These are phyloP conservation scores for Chloroclysta siterata DNA, from an alignment of 2,888 invertebrate species.

Conservation along the genomic window DNA sequence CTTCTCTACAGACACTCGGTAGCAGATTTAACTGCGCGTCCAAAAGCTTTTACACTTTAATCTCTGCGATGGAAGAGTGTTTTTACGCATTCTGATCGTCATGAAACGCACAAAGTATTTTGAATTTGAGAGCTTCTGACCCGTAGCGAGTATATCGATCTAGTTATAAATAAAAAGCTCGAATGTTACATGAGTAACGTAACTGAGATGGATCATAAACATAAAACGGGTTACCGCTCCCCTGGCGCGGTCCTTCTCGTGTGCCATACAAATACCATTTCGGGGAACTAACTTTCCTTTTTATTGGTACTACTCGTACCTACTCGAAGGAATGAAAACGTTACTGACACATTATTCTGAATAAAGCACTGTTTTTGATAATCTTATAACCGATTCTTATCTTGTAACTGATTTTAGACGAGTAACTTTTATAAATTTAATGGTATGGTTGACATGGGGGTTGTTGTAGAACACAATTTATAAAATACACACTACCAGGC, in stretches of 20 bases:
- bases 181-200: conserved; percentile 57
- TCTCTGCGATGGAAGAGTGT: conserved; percentile 38
- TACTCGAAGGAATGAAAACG: conserved; percentile 53
- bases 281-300: conserved; percentile 60
- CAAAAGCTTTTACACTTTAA: conserved; percentile 60
- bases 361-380: conserved; percentile 44
- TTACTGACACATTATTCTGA: conserved; percentile 53
- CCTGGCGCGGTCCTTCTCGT: conserved; percentile 51
- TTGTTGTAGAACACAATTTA: no score
- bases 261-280: conserved; percentile 54
- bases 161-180: conserved; percentile 55
- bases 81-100: conserved; percentile 47
- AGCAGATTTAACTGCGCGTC: conserved; percentile 61
- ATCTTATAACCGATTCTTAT: no score
- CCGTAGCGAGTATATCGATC: conserved; percentile 35
- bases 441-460: no score
- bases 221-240: conserved; percentile 62
- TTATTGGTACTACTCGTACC: conserved; percentile 46
- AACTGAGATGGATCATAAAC: conserved; percentile 60
- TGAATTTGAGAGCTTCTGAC: conserved; percentile 42
- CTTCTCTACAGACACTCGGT: conserved; percentile 48
- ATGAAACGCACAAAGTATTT: not conserved
- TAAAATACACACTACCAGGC: no score
- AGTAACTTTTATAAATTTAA: no score
- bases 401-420: no score